Conservation (phyloP, 2,797 vertebrate species). For the Helostoma temminkii region DNA sequence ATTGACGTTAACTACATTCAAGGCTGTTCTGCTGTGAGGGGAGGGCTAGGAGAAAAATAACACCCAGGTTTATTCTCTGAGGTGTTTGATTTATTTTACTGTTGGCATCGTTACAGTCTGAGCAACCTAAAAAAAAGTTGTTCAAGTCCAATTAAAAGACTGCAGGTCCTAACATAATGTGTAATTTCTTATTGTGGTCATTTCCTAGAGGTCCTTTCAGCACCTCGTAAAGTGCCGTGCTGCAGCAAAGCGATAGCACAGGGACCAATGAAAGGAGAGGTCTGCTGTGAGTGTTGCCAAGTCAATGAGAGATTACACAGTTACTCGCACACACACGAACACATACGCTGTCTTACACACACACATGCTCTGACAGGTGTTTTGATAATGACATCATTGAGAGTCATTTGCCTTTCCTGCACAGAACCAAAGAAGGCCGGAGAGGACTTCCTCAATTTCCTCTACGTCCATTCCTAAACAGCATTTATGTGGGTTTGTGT, state of each 20-base stretch:
- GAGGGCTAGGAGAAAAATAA: conserved; percentile 3
- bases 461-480: conserved; percentile 6
- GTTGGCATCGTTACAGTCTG: conserved; percentile 28
- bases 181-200: conserved; percentile 48
- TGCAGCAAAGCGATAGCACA: conserved; percentile 28
- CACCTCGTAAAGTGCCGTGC: conserved; percentile 56
- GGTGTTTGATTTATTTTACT: conserved; percentile 34
- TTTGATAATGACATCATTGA: conserved; percentile 62
- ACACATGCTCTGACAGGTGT: conserved; percentile 37
- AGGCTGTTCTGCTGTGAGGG: too few relatives aligned
- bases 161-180: conserved; percentile 24
- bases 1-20: too few relatives aligned
- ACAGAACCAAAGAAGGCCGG: conserved; percentile 19
- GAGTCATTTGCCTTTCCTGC: conserved; percentile 41
- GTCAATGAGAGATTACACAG: conserved; percentile 29
- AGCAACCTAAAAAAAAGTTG: conserved; percentile 46
- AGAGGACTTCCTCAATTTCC: conserved; percentile 37
- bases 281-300: conserved; percentile 45
- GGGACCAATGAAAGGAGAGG: conserved; percentile 60
- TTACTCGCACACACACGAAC: conserved; percentile 7
- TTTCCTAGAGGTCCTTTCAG: conserved; percentile 55
- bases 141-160: conserved; percentile 49
- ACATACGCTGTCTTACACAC: conserved; percentile 15
- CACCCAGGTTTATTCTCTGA: neutral
- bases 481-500: conserved; percentile 14